Base-by-base conservation (phyloP, 2,888 invertebrate genomes). In the Eupithecia insigniata region DNA sequence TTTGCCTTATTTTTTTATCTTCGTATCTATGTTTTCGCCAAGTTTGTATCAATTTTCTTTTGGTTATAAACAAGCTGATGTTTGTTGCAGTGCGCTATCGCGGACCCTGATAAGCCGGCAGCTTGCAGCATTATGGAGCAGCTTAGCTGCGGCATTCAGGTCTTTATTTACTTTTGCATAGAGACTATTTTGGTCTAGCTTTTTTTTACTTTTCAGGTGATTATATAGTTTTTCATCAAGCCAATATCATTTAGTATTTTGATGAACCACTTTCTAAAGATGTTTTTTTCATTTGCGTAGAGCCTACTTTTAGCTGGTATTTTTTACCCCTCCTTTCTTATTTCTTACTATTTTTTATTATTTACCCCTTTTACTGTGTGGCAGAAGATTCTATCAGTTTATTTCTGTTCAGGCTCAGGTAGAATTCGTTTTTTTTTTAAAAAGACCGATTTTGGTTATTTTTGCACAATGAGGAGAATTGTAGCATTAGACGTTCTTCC, bases 61-160 rank as follows among this genome's bases (percentile, higher is more conserved):
- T 60, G 30, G 60, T 30, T 43, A 28, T 22, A 61, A 68, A n/a
- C 28, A 8, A 58, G 69, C 55, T 62, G 30, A 18, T 18, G 62
- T 69, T 62, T 30, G 51, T 70, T 62, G 36, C 71, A 74, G 74
- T 71, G 32, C 34, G 62, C 67, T 22, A 71, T 46, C 58, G 61
- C 34, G 60, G 30, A 62, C 10, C 16, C 66, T 1, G 82, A 89
- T 0, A 88, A 89, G 74, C 87, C 91, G 0, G 81, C 91, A 0
- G 89, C 93, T 0, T 94, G 94, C 84, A 94, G 94, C 77, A 94
- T 94, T 67, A 94, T 94, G 94, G 93, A 94, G 30, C 94, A 94
- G 65, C 89, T 94, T 2, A 92, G 93, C 75, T 89, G 92, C 71
- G 94, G 94, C 0, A 93, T 94, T 18, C 94, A 94, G 90, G 93